A percentile compares a stretch with the other conserved stretches of the same genome.
These are phyloP conservation scores for Synanthedon myopaeformis DNA, from an alignment of 2,888 invertebrate genomes.

Conservation along the genomic window DNA sequence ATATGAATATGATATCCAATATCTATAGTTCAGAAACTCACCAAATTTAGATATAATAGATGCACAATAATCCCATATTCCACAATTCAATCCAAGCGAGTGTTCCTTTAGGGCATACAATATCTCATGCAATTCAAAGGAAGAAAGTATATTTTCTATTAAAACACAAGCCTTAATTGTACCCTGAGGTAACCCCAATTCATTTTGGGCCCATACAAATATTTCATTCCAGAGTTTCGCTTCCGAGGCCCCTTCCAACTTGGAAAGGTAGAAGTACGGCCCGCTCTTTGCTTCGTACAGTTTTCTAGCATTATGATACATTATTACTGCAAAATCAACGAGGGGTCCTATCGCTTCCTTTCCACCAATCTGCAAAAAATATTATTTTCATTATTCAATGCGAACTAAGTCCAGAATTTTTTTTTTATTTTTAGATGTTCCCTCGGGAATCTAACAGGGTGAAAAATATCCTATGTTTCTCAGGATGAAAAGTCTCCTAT, in stretches of 20 bases:
- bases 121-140: slow-evolving; percentile 78
- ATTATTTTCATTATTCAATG: no score
- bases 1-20: no score
- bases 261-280: slow-evolving; percentile 79
- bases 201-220: slow-evolving; percentile 72
- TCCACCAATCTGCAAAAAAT: slow-evolving; percentile 62
- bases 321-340: slow-evolving; percentile 76
- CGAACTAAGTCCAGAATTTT: no score
- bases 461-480: no score
- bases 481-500: no score
- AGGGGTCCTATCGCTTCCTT: slow-evolving; percentile 74
- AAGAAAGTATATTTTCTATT: slow-evolving; percentile 77
- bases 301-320: slow-evolving; percentile 73
- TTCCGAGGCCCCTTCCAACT: slow-evolving; percentile 74
- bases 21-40: slow-evolving; percentile 17
- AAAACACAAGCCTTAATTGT: slow-evolving; percentile 79
- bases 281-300: slow-evolving; percentile 69
- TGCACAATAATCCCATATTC: slow-evolving; percentile 80
- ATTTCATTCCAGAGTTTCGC: slow-evolving; percentile 78
- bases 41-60: slow-evolving; percentile 76
- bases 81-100: slow-evolving; percentile 78
- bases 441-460: no score
- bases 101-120: slow-evolving; percentile 74
- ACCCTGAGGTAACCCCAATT: slow-evolving; percentile 68
- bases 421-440: no score